Percentiles rank a stretch among this genome's conserved stretches.
Conservation (phyloP, 2,113 vertebrate genomes). For the Lampris megalopsis region DNA sequence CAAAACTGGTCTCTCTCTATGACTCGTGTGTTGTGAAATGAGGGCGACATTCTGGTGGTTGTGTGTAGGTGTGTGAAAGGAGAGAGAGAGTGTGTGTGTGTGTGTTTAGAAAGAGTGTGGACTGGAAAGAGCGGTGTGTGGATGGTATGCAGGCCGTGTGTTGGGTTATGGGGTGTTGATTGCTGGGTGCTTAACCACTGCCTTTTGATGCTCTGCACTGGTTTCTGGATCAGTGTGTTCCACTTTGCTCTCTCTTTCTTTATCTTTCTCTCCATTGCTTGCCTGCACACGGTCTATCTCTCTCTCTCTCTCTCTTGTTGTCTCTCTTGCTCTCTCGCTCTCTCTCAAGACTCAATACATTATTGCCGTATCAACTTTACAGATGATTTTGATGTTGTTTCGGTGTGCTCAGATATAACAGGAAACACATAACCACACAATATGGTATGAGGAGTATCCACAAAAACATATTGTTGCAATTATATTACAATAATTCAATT, state of each 20-base stretch:
- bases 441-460: no score
- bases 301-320: constrained; percentile 7
- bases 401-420: no score
- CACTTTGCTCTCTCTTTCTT: constrained; percentile 48
- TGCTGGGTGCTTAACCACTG: constrained; percentile 68
- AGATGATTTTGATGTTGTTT: no score
- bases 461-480: no score
- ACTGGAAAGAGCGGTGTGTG: constrained; percentile 47
- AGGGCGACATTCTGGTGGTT: constrained; percentile 54
- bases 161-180: constrained; percentile 82
- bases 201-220: constrained; percentile 71
- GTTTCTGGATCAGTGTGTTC: constrained; percentile 59
- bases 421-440: no score
- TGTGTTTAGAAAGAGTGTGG: constrained; percentile 41
- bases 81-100: constrained; percentile 42
- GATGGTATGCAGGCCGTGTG: constrained; percentile 68
- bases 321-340: constrained; percentile 1
- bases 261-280: neutral
- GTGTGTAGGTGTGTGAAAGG: constrained; percentile 35
- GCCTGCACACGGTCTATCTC: constrained; percentile 2
- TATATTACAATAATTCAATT: no score
- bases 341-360: neutral
- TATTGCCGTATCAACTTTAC: no score
- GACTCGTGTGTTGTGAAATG: constrained; percentile 51
- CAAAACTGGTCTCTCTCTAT: constrained; percentile 30